phyloP scores from a whole-genome alignment of 2,797 vertebrate genomes.

The Tokudaia tokunoshimensis region DNA sequence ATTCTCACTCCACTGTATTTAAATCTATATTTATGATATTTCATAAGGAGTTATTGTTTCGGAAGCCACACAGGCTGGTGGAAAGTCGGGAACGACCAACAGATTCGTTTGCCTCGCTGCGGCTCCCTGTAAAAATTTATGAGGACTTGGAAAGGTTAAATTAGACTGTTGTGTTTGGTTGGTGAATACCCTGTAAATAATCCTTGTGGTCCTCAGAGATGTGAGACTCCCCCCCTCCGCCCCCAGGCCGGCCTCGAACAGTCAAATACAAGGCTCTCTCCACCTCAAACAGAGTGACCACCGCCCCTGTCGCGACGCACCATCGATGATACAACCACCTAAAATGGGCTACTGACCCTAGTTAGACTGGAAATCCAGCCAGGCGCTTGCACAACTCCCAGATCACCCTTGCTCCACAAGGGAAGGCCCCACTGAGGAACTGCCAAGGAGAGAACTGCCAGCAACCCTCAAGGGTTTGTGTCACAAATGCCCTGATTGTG shows the following conservation, averaged over 20 bases:
- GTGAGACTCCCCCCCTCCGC: neutral
- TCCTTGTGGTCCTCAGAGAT: conserved; percentile 63
- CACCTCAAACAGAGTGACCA: neutral
- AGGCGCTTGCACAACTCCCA: neutral
- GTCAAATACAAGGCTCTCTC: conserved; percentile 84
- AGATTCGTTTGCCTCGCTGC: conserved; percentile 87
- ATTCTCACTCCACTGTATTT: conserved; percentile 88
- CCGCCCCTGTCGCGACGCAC: neutral
- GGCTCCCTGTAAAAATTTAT: conserved; percentile 91
- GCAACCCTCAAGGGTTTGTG: neutral
- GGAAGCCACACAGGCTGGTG: conserved; percentile 87
- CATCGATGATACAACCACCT: neutral
- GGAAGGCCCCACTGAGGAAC: neutral
- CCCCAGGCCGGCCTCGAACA: conserved; percentile 67
- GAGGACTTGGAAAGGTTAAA: conserved; percentile 90
- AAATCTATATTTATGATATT: conserved; percentile 91
- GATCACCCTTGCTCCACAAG: neutral
- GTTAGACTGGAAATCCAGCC: neutral
- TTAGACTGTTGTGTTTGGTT: conserved; percentile 91
- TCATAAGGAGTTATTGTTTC: conserved; percentile 91
- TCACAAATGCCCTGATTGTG: neutral
- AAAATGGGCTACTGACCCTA: neutral
- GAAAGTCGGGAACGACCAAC: conserved; percentile 86
- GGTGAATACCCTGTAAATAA: conserved; percentile 89
- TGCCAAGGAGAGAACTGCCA: neutral